Conservation (phyloP, 2,113 vertebrate genomes). For the Indicator indicator region DNA sequence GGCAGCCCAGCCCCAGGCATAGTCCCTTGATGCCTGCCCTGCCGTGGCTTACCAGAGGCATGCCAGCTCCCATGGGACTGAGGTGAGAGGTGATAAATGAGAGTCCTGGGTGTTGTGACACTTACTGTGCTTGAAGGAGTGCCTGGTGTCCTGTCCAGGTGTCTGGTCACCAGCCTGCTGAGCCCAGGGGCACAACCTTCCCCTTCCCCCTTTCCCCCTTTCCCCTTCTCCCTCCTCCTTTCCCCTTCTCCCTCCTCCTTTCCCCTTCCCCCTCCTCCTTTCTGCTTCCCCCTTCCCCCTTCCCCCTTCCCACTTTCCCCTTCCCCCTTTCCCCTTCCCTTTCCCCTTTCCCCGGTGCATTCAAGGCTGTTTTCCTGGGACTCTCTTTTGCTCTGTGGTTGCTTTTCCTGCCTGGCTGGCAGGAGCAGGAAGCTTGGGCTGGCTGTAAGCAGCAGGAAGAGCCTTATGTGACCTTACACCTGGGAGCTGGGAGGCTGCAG, state of each 20-base stretch:
- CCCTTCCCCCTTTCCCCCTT: not conserved
- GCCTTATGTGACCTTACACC: not conserved
- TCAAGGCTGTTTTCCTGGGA: accelerated
- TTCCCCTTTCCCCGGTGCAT: not conserved
- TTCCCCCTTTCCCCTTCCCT: no score
- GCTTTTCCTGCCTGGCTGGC: not conserved
- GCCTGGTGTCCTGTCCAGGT: accelerated
- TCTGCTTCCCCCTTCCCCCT: no score
- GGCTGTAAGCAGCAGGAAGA: not conserved
- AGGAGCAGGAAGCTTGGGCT: not conserved
- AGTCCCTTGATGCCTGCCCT: not conserved
- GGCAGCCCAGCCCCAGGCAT: not conserved
- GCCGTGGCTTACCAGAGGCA: accelerated
- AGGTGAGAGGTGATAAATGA: not conserved
- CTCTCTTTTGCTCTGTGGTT: not conserved
- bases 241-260: no score
- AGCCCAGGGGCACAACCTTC: not conserved
- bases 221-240: no score
- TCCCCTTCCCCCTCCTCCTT: no score
- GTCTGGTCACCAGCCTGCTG: accelerated
- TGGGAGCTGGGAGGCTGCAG: not conserved
- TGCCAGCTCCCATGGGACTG: not conserved
- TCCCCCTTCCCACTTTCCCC: no score
- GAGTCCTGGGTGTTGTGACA: not conserved
- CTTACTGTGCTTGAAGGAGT: not conserved